These are phyloP conservation scores for Limnephilus marmoratus DNA, from an alignment of 2,888 invertebrate genomes.

Conservation along the genomic window DNA sequence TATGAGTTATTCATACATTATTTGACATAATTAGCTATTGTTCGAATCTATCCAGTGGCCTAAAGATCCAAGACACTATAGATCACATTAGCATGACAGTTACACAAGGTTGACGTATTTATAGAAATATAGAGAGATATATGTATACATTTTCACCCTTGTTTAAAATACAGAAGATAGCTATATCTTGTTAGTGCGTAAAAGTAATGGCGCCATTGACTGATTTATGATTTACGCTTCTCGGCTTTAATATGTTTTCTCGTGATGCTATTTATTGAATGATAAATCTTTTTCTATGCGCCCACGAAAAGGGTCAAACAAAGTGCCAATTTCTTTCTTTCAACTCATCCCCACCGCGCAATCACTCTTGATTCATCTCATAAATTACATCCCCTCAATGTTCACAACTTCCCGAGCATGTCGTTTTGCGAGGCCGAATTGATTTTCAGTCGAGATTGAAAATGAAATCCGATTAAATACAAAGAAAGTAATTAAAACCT, in stretches of 20 bases:
- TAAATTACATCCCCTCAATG: constrained; percentile 44
- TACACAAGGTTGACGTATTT: not conserved
- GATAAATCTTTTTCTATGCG: constrained; percentile 6
- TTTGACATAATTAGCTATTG: not conserved
- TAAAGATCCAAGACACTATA: not conserved
- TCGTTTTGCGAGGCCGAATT: constrained; percentile 14
- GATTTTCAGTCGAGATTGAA: constrained; percentile 28
- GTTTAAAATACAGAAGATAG: not conserved
- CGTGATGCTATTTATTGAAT: constrained; percentile 18
- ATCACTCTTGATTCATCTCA: constrained; percentile 52
- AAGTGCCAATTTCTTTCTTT: constrained; percentile 62
- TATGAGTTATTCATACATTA: not conserved
- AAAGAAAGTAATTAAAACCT: constrained; percentile 36
- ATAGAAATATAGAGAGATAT: too few relatives aligned
- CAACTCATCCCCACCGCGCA: constrained; percentile 52
- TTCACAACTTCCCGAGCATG: not conserved
- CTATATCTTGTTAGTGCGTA: not conserved
- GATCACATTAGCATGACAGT: not conserved
- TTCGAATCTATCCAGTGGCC: not conserved
- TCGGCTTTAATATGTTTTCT: not conserved
- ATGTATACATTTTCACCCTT: not conserved
- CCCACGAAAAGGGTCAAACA: constrained; percentile 55
- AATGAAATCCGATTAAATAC: constrained; percentile 19
- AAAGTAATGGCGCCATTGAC: not conserved
- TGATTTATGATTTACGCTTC: not conserved